Conservation (phyloP, 2,797 vertebrate genomes). For the Acanthopagrus latus region DNA sequence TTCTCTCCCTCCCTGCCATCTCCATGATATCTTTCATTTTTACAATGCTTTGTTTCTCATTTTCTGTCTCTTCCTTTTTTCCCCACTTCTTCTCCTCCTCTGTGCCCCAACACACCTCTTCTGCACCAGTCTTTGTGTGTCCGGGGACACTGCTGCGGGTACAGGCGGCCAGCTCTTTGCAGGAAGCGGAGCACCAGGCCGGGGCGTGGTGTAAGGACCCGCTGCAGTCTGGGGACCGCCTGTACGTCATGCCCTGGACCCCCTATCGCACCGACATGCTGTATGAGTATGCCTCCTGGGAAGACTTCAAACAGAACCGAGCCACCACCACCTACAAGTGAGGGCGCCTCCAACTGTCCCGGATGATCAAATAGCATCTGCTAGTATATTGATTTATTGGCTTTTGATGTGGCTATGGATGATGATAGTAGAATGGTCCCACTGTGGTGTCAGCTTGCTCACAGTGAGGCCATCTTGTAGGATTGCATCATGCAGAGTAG, state of each 20-base stretch:
- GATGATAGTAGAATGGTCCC: slow-evolving; percentile 39
- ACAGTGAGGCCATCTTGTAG: slow-evolving; percentile 49
- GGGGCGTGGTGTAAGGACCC: slow-evolving; percentile 98
- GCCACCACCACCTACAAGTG: slow-evolving; percentile 94
- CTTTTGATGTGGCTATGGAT: slow-evolving; percentile 66
- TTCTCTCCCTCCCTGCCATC: slow-evolving; percentile 55
- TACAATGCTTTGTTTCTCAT: slow-evolving; percentile 70
- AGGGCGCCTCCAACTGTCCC: slow-evolving; percentile 71
- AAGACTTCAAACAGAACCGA: slow-evolving; percentile 91
- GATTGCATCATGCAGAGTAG: slow-evolving; percentile 41
- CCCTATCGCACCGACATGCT: slow-evolving; percentile 96
- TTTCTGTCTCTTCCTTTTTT: slow-evolving; percentile 51
- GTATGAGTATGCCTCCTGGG: slow-evolving; percentile 94
- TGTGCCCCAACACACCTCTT: slow-evolving; percentile 60
- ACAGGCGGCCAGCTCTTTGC: slow-evolving; percentile 89
- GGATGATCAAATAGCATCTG: slow-evolving; percentile 74
- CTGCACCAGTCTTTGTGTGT: slow-evolving; percentile 93
- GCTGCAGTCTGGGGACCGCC: slow-evolving; percentile 93
- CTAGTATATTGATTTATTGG: slow-evolving; percentile 74
- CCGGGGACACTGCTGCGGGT: slow-evolving; percentile 93
- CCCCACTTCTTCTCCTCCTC: slow-evolving; percentile 44
- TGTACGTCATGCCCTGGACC: slow-evolving; percentile 97
- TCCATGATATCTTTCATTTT: slow-evolving; percentile 57
- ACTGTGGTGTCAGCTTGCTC: slow-evolving; percentile 54
- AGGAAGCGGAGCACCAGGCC: slow-evolving; percentile 94